Base-by-base conservation (phyloP, 1,140 invertebrate species). In the Portunus trituberculatus region DNA sequence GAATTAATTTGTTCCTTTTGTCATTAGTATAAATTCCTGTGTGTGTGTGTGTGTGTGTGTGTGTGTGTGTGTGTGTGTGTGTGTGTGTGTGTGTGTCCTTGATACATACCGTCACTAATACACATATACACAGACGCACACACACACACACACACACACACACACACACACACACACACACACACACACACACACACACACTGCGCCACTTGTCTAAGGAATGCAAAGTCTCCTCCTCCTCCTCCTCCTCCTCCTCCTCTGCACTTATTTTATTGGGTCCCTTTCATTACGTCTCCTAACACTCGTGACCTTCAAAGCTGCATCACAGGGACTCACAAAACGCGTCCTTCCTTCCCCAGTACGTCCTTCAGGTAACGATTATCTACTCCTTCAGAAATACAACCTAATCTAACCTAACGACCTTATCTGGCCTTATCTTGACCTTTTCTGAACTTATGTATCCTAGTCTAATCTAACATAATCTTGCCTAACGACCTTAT, bases 61-160 rank as follows among this genome's bases (percentile, higher is more conserved):
- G 28, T 91, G 28, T 91, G 28, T 46, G 28, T 91, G 20, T 91
- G 20, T 48, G 28, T 91, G 52, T 91, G 48, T 48, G 52, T 91
- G 28, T 91, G 52, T 91, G 28, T 59, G 10, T 39, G 39, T 39
- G 39, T 39, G 39, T 39, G 39, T 39, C 39, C 6, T 39, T 39
- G 39, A 39, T 39, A 39, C 39, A 6, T 39, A 39, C 39, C 39
- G 39, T 39, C 39, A 39, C 39, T 39, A 39, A 39, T n/a, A n/a
- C n/a, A n/a, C 48, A 52, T 14, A 52, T 14, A 52, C 48, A 52
- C 48, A 52, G 10, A 91, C 28, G n/a, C 59, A 91, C 67, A 91
- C n/a, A 92, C 39, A 92, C 59, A 92, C 67, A 92, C 59, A 92
- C 31, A 76, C 67, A 92, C 31, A 92, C 59, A 92, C 67, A 92